Percentiles rank a stretch among this genome's conserved stretches.
phyloP scores from a whole-genome alignment of 2,888 invertebrate genomes.

The Spialia ferax region DNA sequence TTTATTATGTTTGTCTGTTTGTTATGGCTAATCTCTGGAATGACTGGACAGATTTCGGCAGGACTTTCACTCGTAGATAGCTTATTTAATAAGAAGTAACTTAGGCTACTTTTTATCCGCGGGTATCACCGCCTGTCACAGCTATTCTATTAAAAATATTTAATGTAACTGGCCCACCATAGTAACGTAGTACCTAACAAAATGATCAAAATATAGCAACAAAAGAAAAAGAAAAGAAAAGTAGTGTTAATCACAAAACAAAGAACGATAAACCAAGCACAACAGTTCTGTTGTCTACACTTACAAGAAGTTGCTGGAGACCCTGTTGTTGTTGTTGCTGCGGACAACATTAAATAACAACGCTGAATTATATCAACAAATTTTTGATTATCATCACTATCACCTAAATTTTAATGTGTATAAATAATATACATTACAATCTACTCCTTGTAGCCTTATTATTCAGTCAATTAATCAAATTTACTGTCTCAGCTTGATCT shows the following conservation, averaged over 20 bases:
- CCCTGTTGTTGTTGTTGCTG: constrained; percentile 97
- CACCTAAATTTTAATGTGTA: not conserved
- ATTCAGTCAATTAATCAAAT: too few species aligned
- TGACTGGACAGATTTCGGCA: too few species aligned
- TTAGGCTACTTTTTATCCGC: too few species aligned
- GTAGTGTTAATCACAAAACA: constrained; percentile 57
- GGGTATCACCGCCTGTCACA: too few species aligned
- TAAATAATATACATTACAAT: not conserved
- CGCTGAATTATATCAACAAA: constrained; percentile 46
- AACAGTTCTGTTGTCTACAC: constrained; percentile 76
- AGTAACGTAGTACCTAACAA: too few species aligned
- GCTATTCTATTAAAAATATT: not conserved
- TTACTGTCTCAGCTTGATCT: too few species aligned
- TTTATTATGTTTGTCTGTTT: too few species aligned
- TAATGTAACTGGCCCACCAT: constrained; percentile 28
- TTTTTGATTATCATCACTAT: constrained; percentile 5
- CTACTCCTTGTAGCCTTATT: not conserved
- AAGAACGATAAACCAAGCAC: constrained; percentile 74
- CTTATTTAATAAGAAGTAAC: too few species aligned
- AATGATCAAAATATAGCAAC: constrained; percentile 41
- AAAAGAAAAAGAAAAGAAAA: constrained; percentile 24
- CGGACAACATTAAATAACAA: constrained; percentile 73
- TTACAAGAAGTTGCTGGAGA: constrained; percentile 97
- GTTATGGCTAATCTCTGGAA: too few species aligned
- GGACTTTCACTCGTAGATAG: too few species aligned